Conservation (phyloP, 2,888 invertebrate species). For the Hymenopus coronatus region DNA sequence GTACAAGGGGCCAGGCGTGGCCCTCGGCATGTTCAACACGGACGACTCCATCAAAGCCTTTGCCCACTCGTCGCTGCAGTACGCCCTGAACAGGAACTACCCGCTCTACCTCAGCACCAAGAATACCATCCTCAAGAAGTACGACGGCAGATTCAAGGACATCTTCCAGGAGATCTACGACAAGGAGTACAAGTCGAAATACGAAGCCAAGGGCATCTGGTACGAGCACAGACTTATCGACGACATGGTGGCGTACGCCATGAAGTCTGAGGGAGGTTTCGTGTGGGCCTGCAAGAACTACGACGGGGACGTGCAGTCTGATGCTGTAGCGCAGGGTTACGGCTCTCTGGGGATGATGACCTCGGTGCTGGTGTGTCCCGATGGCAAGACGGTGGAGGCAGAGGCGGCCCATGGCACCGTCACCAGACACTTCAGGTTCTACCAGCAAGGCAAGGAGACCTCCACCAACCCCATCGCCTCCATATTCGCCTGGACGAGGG, state of each 20-base stretch:
- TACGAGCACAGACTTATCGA: slow-evolving; percentile 98
- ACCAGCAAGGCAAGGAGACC: slow-evolving; percentile 95
- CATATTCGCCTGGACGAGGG: slow-evolving; percentile 97
- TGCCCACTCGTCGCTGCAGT: slow-evolving; percentile 93
- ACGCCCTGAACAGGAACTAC: slow-evolving; percentile 77
- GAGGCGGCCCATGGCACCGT: slow-evolving; percentile 99
- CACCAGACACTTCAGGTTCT: slow-evolving; percentile 83
- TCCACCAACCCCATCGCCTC: slow-evolving; percentile 99
- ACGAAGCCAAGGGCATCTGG: slow-evolving; percentile 86
- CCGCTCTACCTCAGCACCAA: slow-evolving; percentile 95
- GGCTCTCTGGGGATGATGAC: slow-evolving; percentile 98
- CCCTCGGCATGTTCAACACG: slow-evolving; percentile 94
- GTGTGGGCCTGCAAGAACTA: slow-evolving; percentile 99
- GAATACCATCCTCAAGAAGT: slow-evolving; percentile 94
- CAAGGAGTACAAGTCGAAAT: slow-evolving; percentile 78
- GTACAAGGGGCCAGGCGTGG: slow-evolving; percentile 81
- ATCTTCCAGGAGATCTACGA: slow-evolving; percentile 96
- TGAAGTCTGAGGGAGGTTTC: slow-evolving; percentile 98
- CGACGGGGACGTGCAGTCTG: slow-evolving; percentile 98
- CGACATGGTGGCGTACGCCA: slow-evolving; percentile 97
- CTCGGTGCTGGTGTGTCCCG: slow-evolving; percentile 93
- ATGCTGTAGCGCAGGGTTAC: slow-evolving; percentile 95
- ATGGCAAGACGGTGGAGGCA: slow-evolving; percentile 96
- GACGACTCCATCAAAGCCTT: slow-evolving; percentile 91
- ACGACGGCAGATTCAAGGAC: slow-evolving; percentile 95